Base-by-base conservation (phyloP, 2,113 vertebrate genomes). In the Oryzias celebensis region DNA sequence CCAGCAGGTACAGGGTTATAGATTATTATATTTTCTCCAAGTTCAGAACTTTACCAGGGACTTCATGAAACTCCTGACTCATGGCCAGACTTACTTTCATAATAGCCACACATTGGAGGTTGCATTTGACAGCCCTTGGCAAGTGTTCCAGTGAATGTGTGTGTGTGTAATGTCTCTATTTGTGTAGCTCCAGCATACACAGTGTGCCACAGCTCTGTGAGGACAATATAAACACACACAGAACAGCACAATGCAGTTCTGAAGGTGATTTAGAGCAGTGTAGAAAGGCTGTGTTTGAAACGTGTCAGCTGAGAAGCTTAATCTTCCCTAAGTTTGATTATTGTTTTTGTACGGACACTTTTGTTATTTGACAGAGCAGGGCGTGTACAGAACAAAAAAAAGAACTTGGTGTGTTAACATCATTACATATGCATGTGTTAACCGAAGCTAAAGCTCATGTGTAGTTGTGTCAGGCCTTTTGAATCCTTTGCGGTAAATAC, bases 1-100 rank as follows among this genome's bases (percentile, higher is more conserved):
- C 79, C 81, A 55, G 68, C 26, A 28, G 77, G 68, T 82, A 81
- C 65, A 57, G 74, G 60, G 79, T 85, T 80, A 87, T 87, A 68
- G 73, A 87, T 85, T 81, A 71, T 65, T 52, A 59, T 44, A 71
- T 71, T 81, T 79, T 83, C 58, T 36, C 74, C 62, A 20, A 75
- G 73, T 81, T 62, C 77, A 65, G 70, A 62, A 67, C 62, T 73
- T 78, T 81, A 82, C 81, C 75, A 5, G 80, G 70, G 85, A 82
- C 81, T 85, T 71, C 61, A 77, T 71, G 64, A 77, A 75, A 75
- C 69, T 80, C 71, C 78, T 77, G 72, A 84, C 71, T 84, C 65
- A 53, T 58, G 78, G 75, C 81, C 83, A 85, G 73, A 53, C 50
- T 58, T 80, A 53, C 50, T 58, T 80, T 84, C 86, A 82, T 87